Evolutionary conservation across 1,140 invertebrate genomes (phyloP), one percentile per base, ranked within the genome.

Genomic region (Trachelipus rathkii): DNA sequence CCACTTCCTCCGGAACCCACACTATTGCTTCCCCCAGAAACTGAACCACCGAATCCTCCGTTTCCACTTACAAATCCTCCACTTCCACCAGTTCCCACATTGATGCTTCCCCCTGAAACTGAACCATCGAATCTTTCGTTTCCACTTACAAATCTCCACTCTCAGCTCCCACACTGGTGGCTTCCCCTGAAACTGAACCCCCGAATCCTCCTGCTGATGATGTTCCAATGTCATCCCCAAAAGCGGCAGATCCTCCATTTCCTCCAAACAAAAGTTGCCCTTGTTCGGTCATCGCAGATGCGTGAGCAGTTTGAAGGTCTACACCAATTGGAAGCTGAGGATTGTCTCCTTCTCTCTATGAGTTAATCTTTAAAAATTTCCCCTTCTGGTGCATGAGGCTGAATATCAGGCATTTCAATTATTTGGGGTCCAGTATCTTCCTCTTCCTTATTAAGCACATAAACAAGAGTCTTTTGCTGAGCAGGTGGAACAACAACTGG

Each of bases 341-440:
- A 46, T 73, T 73, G 53, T 73, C 21, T 10, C 72, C 72, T 19
- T 73, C 72, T 44, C 23, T 73, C n/a, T 73, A n/a, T n/a, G n/a
- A 73, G 19, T 73, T 73, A 21, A 73, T 73, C 44, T 60, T 50
- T 44, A 73, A 73, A 2, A 73, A n/a, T n/a, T n/a, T n/a, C n/a
- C n/a, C n/a, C 72, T 73, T 73, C 72, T 23, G 72, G 72, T 7
- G 53, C 72, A 19, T 46, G 24, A 60, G 33, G 46, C 1, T 11
- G 45, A 7, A 10, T 21, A 4, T 46, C 46, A 15, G 72, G 72
- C 11, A 73, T 60, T 11, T 73, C 72, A 60, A 73, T 73, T 21
- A 73, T 60, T 73, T 73, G 46, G 50, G 53, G 72, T 15, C 46
- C 67, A 24, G 67, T 53, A 5, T 46, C 46, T 5, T 73, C 72